Base-by-base conservation (phyloP, 2,113 vertebrate genomes). In the Epinephelus moara region DNA sequence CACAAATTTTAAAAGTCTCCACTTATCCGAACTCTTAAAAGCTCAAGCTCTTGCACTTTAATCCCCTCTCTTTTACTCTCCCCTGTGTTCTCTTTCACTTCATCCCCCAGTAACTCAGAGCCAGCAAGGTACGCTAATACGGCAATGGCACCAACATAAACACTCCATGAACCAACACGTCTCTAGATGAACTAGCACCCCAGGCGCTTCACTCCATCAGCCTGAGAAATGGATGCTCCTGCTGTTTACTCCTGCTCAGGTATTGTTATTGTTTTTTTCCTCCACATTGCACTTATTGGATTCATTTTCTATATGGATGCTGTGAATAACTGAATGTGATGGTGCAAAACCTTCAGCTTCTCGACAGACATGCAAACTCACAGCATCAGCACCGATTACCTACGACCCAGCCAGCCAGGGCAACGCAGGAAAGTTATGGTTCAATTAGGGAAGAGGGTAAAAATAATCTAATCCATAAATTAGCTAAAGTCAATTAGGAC, bases 401-500 rank as follows among this genome's bases (percentile, higher is more conserved):
- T 77, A 81, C 64, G 33, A 61, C 79, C 87, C 79, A 70, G 80
- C 21, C 75, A 72, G 77, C 71, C 49, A 70, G 72, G 70, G 86
- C 89, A 91, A 92, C 85, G 80, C 84, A 88, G 82, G 82, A 86
- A 93, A 94, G 91, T 91, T 93, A 93, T 92, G 78, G 90, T 90
- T 91, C 92, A 93, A 93, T 95, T 93, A 94, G 78, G 68, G 64
- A 55, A 85, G 74, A 81, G 91, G 87, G 84, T 90, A 93, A 94
- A 94, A 95, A 94, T 93, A 92, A 92, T 92, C 85, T 82, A 93
- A 95, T 95, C 90, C 90, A 92, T 92, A 90, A 95, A 95, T 94
- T 94, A 95, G 91, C 90, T 90, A 81, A 94, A 95, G 94, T 94
- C 93, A 94, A 93, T 95, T 92, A 94, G 93, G 93, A 93, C 91